Conservation (phyloP, 1,140 invertebrate genomes). For the Lordiphosa mommai region DNA sequence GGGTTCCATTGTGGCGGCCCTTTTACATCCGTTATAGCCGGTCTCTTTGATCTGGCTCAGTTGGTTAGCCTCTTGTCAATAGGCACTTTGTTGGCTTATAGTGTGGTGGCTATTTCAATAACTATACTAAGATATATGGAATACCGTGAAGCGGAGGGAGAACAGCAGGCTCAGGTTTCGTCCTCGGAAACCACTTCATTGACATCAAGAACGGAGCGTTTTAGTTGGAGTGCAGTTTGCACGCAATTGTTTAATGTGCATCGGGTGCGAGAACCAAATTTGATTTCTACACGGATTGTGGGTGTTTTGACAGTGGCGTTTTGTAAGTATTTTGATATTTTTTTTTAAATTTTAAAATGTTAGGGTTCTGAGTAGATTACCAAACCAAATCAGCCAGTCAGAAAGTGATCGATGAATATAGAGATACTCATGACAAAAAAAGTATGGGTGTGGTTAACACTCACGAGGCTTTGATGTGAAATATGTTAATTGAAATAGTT, state of each 20-base stretch:
- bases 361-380: no score
- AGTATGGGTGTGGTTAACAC: no score
- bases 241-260: slow-evolving; percentile 64
- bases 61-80: slow-evolving; percentile 98
- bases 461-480: no score
- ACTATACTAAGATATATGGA: slow-evolving; percentile 85
- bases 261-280: slow-evolving; percentile 43
- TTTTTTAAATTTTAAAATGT: no score
- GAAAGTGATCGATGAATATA: no score
- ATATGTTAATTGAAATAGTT: no score
- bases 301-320: slow-evolving; percentile 51
- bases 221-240: slow-evolving; percentile 41
- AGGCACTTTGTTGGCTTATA: slow-evolving; percentile 95
- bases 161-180: neutral
- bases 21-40: slow-evolving; percentile 88
- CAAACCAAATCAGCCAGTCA: no score
- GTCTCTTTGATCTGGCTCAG: slow-evolving; percentile 92
- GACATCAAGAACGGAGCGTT: slow-evolving; percentile 41
- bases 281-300: slow-evolving; percentile 56
- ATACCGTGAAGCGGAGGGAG: slow-evolving; percentile 40
- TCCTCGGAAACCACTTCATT: slow-evolving; percentile 51
- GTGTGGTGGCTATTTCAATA: slow-evolving; percentile 93
- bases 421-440: no score
- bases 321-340: slow-evolving; percentile 56
- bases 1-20: slow-evolving; percentile 88